Percentiles rank a stretch among this genome's conserved stretches.
Evolutionary conservation across 2,888 invertebrate species (phyloP).

Genomic region (Euplexia lucipara): DNA sequence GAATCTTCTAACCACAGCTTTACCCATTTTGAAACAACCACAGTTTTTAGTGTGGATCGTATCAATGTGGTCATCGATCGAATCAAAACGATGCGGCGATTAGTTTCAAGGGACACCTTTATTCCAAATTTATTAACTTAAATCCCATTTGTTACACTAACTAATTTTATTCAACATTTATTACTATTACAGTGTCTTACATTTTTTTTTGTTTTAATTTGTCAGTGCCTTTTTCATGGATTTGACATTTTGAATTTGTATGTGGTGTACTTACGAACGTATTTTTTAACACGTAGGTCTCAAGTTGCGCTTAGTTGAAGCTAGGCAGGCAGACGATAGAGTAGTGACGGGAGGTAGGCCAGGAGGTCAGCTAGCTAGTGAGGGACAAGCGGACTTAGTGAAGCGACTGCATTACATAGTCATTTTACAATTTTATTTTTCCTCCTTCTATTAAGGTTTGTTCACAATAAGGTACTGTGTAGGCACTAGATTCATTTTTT

Average conservation of each 20-base stretch:
- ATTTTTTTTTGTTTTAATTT: constrained; percentile 17
- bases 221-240: constrained; percentile 36
- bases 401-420: constrained; percentile 78
- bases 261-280: constrained; percentile 75
- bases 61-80: too few relatives aligned
- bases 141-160: constrained; percentile 26
- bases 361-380: constrained; percentile 84
- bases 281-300: constrained; percentile 89
- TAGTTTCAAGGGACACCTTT: constrained; percentile 37
- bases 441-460: constrained; percentile 80
- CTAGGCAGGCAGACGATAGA: constrained; percentile 89
- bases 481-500: constrained; percentile 79
- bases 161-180: constrained; percentile 23
- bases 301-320: constrained; percentile 89
- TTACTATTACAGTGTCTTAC: constrained; percentile 14
- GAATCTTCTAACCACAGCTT: neutral
- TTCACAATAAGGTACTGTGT: constrained; percentile 84
- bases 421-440: constrained; percentile 75
- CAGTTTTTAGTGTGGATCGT: too few relatives aligned
- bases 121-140: constrained; percentile 40
- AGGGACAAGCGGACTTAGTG: constrained; percentile 86
- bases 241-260: constrained; percentile 56
- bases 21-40: constrained; percentile 2
- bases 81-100: constrained; percentile 27
- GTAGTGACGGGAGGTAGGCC: constrained; percentile 85